A percentile compares a stretch with the other conserved stretches of the same genome.
These are phyloP conservation scores for Limnephilus auricula DNA, from an alignment of 2,888 invertebrate genomes.

Conservation along the genomic window DNA sequence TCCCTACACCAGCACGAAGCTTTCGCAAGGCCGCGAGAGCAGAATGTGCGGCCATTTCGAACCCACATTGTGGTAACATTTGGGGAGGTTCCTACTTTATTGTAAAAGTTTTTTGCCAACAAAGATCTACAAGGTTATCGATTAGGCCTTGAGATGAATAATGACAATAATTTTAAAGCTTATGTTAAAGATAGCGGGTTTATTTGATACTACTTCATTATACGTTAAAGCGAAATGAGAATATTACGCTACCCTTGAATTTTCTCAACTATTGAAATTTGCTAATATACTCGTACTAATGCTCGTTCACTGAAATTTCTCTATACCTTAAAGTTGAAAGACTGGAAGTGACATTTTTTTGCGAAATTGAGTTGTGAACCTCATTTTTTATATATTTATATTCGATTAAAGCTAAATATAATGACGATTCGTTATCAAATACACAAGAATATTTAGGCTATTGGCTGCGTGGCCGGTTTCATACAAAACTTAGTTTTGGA, in stretches of 20 bases:
- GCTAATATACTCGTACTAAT: not conserved
- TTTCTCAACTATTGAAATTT: not conserved
- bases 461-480: no score
- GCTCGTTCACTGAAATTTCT: not conserved
- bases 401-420: no score
- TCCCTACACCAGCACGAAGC: not conserved
- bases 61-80: not conserved
- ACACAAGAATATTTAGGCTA: no score
- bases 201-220: not conserved
- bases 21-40: not conserved
- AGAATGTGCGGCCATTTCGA: conserved; percentile 17
- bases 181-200: not conserved
- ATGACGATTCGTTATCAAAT: no score
- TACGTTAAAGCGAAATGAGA: not conserved
- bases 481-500: no score
- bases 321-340: no score
- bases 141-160: not conserved
- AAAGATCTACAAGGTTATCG: not conserved
- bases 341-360: no score
- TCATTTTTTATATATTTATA: no score
- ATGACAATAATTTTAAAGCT: not conserved
- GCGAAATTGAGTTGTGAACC: no score
- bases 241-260: not conserved
- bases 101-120: not conserved
- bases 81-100: not conserved